Evolutionary conservation across 2,113 vertebrate genomes (phyloP).

Genomic region (Trogon melanurus): DNA sequence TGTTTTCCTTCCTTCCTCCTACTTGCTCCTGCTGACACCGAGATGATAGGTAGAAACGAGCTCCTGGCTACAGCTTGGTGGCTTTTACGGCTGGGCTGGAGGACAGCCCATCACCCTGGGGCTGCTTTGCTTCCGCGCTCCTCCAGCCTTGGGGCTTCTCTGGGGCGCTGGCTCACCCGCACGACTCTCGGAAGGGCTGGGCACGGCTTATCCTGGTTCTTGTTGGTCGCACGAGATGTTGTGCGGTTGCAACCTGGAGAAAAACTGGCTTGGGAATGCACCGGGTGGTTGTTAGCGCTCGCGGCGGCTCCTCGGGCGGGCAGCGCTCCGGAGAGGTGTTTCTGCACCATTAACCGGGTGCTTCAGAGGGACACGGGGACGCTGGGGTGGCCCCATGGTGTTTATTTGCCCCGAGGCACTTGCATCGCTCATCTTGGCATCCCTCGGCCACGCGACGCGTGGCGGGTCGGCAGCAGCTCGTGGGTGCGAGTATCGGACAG

Average conservation of each 20-base stretch:
- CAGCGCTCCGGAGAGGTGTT: neutral
- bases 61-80: neutral
- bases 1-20: neutral
- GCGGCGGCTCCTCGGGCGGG: neutral
- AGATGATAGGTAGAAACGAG: neutral
- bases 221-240: neutral
- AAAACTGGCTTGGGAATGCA: fast-evolving
- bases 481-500: neutral
- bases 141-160: neutral
- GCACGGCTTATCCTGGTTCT: neutral
- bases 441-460: fast-evolving
- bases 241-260: neutral
- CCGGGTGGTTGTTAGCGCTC: neutral
- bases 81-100: neutral
- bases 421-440: fast-evolving
- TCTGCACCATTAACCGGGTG: fast-evolving
- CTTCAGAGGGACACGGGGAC: neutral
- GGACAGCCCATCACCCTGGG: neutral
- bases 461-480: neutral
- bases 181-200: neutral
- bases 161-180: fast-evolving
- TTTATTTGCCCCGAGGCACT: neutral
- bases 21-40: fast-evolving
- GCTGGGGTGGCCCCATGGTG: neutral
- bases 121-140: neutral